Evolutionary conservation across 2,113 vertebrate genomes (phyloP).

Genomic region (Xiphorhynchus elegans): DNA sequence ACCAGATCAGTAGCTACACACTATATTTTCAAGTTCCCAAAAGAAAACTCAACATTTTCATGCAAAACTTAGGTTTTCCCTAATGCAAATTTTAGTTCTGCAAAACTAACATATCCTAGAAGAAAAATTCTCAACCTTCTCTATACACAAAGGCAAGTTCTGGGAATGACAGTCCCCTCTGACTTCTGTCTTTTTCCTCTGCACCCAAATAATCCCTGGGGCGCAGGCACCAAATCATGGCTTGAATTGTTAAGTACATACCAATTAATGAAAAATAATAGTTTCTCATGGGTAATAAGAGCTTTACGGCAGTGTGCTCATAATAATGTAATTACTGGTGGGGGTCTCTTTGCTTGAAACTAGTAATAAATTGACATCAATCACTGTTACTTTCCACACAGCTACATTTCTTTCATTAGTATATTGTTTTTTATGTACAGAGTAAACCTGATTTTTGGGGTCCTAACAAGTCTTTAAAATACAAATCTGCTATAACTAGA

Average conservation of each 20-base stretch:
- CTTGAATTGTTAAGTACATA: not conserved
- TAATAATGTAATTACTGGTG: slow-evolving; percentile 38
- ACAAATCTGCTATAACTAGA: not conserved
- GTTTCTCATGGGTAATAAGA: slow-evolving; percentile 8
- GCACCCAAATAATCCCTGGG: not conserved
- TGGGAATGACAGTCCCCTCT: not conserved
- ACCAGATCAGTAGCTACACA: not conserved
- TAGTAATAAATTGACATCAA: not conserved
- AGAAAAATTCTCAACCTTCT: not conserved
- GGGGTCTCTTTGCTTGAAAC: not conserved
- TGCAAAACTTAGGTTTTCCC: not conserved
- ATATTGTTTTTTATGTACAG: not conserved
- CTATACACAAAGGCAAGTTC: not conserved
- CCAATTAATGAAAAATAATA: slow-evolving; percentile 26
- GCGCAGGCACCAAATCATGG: not conserved
- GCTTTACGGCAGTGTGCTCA: not conserved
- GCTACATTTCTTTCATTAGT: not conserved
- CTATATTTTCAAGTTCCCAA: not conserved
- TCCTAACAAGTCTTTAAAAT: not conserved
- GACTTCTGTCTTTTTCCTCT: not conserved
- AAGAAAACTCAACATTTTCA: not conserved
- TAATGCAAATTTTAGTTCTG: not conserved
- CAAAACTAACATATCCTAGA: not conserved
- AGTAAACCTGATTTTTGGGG: not conserved
- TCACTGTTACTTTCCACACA: not conserved